A percentile compares a stretch with the other conserved stretches of the same genome.
These are phyloP conservation scores for Hippolais icterina DNA, from an alignment of 2,113 vertebrate species.

Conservation along the genomic window DNA sequence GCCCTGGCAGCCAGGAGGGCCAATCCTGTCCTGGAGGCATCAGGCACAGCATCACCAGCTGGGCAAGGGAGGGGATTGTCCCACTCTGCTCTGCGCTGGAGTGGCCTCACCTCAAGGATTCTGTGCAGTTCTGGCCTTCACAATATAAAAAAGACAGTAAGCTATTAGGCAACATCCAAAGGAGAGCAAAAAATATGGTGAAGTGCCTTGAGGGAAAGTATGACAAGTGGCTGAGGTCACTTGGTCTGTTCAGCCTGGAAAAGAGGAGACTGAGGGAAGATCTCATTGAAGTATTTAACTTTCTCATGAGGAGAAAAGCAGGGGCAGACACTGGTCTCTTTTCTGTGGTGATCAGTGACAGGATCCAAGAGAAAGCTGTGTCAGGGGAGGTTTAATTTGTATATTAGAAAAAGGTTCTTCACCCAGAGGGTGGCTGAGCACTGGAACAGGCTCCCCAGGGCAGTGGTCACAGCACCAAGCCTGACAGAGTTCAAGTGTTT, in stretches of 20 bases:
- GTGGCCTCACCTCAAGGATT: accelerated
- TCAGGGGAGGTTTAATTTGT: accelerated
- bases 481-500: accelerated
- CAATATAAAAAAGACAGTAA: neutral
- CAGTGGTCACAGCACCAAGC: neutral
- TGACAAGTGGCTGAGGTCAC: neutral
- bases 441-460: neutral
- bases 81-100: accelerated
- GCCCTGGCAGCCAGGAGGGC: neutral
- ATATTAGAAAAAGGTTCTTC: neutral
- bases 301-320: neutral
- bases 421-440: accelerated
- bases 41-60: accelerated
- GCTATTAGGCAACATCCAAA: neutral
- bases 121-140: neutral
- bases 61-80: neutral
- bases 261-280: neutral
- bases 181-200: neutral
- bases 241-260: neutral
- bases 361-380: neutral
- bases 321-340: neutral
- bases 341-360: neutral
- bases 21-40: accelerated
- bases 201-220: accelerated
- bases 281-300: neutral